A percentile compares a stretch with the other conserved stretches of the same genome.
phyloP scores from a whole-genome alignment of 2,888 invertebrate species.

The Pteria penguin region DNA sequence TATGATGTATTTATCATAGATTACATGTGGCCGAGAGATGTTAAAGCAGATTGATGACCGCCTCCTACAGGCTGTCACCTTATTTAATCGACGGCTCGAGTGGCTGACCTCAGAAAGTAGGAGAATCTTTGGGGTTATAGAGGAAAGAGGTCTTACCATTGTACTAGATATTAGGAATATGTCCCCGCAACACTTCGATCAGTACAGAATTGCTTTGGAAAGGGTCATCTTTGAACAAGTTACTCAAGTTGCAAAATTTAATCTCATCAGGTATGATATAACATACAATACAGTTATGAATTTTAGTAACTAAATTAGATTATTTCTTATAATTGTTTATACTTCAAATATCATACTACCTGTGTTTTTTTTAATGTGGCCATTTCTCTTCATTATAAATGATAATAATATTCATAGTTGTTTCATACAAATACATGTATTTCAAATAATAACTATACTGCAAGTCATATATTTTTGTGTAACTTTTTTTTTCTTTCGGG shows the following conservation, averaged over 20 bases:
- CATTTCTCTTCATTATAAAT: too few relatives aligned
- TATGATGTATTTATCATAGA: slow-evolving; percentile 56
- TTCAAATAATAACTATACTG: too few relatives aligned
- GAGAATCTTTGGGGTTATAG: slow-evolving; percentile 78
- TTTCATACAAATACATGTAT: too few relatives aligned
- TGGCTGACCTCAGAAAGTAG: slow-evolving; percentile 80
- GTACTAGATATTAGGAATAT: slow-evolving; percentile 78
- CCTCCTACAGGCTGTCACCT: slow-evolving; percentile 69
- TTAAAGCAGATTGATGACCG: slow-evolving; percentile 72
- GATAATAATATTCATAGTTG: too few relatives aligned
- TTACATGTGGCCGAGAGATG: slow-evolving; percentile 73
- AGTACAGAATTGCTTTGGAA: slow-evolving; percentile 76
- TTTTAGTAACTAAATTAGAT: too few relatives aligned
- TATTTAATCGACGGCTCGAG: slow-evolving; percentile 76
- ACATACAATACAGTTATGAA: too few relatives aligned
- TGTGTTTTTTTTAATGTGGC: too few relatives aligned
- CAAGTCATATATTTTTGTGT: too few relatives aligned
- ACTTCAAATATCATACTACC: too few relatives aligned
- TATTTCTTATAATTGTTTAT: too few relatives aligned
- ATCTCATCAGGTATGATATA: slow-evolving; percentile 75
- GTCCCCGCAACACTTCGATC: slow-evolving; percentile 78
- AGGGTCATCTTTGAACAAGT: slow-evolving; percentile 78
- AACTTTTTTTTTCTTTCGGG: too few relatives aligned
- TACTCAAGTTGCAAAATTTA: slow-evolving; percentile 76
- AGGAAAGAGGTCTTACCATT: slow-evolving; percentile 75